Base-by-base conservation (phyloP, 2,113 vertebrate genomes). In the Syngnathus scovelli region DNA sequence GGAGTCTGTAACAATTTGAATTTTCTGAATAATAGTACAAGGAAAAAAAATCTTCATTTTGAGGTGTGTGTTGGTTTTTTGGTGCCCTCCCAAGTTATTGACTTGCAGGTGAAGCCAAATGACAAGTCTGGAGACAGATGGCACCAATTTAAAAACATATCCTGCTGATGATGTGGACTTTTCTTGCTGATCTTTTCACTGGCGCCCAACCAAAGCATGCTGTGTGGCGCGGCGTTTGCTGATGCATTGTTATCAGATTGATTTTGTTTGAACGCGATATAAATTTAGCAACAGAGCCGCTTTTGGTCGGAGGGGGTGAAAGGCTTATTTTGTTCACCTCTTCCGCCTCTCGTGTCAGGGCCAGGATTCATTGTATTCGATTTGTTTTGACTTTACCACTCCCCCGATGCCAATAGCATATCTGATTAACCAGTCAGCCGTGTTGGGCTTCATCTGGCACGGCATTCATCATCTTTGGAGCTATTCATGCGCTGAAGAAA, bases 161-260 rank as follows among this genome's bases (percentile, higher is more conserved):
- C 60, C n/a, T 23, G 39, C 60, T 62, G 60, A n/a, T 27, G 23
- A 56, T 56, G 54, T 36, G 54, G 27, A n/a, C 41, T 44, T 62
- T 43, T 43, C 60, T 62, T 27, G 60, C 60, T 62, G 60, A 62
- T 62, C 60, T 62, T 62, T 62, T 43, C 39, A 21, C 60, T 43
- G 60, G 60, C 60, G 7, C 60, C 60, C 38, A 61, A 61, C 60
- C 60, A 43, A 12, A 61, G 10, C 60, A 43, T 1, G 38, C 39
- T 21, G 39, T 1, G 60, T 6, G 1, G 39, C n/a, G 19, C 37
- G 11, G 38, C 39, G 38, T 61, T 41, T 61, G 59, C 59, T 39
- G 38, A 61, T 61, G 59, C n/a, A 61, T 61, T 61, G 39, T 62
- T 62, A 62, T 62, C 60, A 43, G 39, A 62, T 62, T 62, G 12